Evolutionary conservation across 1,140 invertebrate genomes (phyloP).

Genomic region (Drosophila insularis): DNA sequence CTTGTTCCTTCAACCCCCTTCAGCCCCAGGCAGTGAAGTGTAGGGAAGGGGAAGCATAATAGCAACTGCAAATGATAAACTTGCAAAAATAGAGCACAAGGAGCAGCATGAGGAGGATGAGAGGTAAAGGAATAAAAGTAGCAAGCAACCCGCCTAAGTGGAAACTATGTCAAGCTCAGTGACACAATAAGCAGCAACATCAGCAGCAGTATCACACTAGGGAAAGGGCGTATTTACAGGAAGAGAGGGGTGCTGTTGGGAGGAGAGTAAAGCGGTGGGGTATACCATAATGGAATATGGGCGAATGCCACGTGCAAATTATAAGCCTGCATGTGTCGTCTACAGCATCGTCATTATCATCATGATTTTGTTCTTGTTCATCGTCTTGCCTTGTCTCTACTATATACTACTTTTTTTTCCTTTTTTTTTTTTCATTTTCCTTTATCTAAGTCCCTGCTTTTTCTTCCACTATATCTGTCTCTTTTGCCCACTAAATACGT

Average conservation of each 20-base stretch:
- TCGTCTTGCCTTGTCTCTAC: not conserved
- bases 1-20: not conserved
- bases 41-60: conserved; percentile 51
- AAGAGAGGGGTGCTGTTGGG: not conserved
- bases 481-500: conserved; percentile 66
- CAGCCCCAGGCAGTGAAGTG: not conserved
- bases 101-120: too few species aligned
- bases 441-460: conserved; percentile 64
- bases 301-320: conserved; percentile 70
- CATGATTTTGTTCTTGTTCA: conserved; percentile 16
- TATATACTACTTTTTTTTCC: too few species aligned
- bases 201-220: conserved; percentile 28
- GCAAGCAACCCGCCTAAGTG: conserved; percentile 52
- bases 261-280: not conserved
- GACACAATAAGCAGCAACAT: conserved; percentile 63
- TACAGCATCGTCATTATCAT: conserved; percentile 38
- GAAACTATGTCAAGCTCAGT: conserved; percentile 80
- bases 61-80: conserved; percentile 79
- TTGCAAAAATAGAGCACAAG: conserved; percentile 39
- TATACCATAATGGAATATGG: conserved; percentile 1
- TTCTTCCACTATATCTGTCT: not conserved
- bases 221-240: conserved; percentile 8
- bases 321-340: conserved; percentile 76
- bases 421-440: conserved; percentile 30
- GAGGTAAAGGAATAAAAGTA: conserved; percentile 23